A percentile compares a stretch with the other conserved stretches of the same genome.
phyloP scores from a whole-genome alignment of 2,888 invertebrate genomes.

The Dolomedes plantarius region DNA sequence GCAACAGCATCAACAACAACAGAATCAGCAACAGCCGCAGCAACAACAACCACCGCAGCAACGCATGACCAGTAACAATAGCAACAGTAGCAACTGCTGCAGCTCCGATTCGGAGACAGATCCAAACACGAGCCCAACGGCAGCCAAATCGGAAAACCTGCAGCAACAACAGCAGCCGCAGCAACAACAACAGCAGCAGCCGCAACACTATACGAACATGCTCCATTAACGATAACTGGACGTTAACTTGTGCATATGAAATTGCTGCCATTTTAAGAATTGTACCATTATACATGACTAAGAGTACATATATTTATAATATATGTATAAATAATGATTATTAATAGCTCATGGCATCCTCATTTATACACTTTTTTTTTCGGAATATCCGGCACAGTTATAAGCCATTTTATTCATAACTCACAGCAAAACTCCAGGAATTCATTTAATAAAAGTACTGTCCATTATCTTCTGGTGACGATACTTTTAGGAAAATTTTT shows the following conservation, averaged over 20 bases:
- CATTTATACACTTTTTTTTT: slow-evolving; percentile 46
- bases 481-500: no score
- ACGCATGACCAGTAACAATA: slow-evolving; percentile 37
- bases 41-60: slow-evolving; percentile 47
- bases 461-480: slow-evolving; percentile 50
- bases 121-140: slow-evolving; percentile 35
- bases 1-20: slow-evolving; percentile 11
- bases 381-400: slow-evolving; percentile 29
- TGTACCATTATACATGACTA: slow-evolving; percentile 20
- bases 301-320: slow-evolving; percentile 62
- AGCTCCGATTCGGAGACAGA: slow-evolving; percentile 64
- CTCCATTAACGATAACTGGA: slow-evolving; percentile 64
- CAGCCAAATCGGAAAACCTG: slow-evolving; percentile 33
- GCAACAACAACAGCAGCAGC: slow-evolving; percentile 32
- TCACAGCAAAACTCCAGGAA: slow-evolving; percentile 2
- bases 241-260: slow-evolving; percentile 28
- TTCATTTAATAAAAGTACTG: slow-evolving; percentile 11
- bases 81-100: slow-evolving; percentile 67
- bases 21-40: slow-evolving; percentile 37
- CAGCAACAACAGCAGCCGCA: slow-evolving; percentile 49
- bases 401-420: slow-evolving; percentile 29
- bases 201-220: slow-evolving; percentile 63
- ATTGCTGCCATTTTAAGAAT: slow-evolving; percentile 62
- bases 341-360: slow-evolving; percentile 53
- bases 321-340: slow-evolving; percentile 47